phyloP scores from a whole-genome alignment of 2,888 invertebrate genomes.

The Blastobasis lacticolella region DNA sequence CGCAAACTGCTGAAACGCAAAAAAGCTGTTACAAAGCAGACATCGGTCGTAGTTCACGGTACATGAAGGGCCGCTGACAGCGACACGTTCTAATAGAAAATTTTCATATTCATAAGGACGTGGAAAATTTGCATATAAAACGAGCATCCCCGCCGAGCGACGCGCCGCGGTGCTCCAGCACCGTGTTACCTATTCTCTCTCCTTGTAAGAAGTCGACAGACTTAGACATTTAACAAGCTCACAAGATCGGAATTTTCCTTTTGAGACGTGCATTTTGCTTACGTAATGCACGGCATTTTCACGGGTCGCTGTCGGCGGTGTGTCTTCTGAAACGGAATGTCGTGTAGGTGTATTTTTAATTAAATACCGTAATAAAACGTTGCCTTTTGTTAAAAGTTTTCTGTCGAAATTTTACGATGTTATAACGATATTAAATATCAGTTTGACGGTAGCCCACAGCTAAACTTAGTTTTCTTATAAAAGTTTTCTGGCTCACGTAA shows the following conservation, averaged over 20 bases:
- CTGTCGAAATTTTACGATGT: no score
- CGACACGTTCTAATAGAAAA: constrained; percentile 73
- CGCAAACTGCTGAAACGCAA: constrained; percentile 40
- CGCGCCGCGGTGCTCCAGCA: constrained; percentile 39
- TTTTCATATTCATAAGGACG: constrained; percentile 74
- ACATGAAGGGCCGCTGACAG: constrained; percentile 64
- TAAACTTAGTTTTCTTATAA: background rate
- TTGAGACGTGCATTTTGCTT: constrained; percentile 20
- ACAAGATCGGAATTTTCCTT: constrained; percentile 14
- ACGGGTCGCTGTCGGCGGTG: background rate
- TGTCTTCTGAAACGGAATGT: no score
- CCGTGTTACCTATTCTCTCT: constrained; percentile 55
- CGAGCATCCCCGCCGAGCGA: constrained; percentile 54
- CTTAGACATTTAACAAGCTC: constrained; percentile 36
- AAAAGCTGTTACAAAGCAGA: constrained; percentile 41
- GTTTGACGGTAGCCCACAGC: background rate
- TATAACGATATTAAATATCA: no score
- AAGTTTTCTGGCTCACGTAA: background rate
- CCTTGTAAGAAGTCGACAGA: constrained; percentile 46
- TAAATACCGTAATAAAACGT: no score
- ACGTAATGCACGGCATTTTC: background rate
- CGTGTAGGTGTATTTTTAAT: no score
- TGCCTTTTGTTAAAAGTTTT: no score
- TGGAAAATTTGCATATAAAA: constrained; percentile 71
- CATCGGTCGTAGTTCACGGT: constrained; percentile 41